These are phyloP conservation scores for Mythimna impura DNA, from an alignment of 2,888 invertebrate species.

Conservation along the genomic window DNA sequence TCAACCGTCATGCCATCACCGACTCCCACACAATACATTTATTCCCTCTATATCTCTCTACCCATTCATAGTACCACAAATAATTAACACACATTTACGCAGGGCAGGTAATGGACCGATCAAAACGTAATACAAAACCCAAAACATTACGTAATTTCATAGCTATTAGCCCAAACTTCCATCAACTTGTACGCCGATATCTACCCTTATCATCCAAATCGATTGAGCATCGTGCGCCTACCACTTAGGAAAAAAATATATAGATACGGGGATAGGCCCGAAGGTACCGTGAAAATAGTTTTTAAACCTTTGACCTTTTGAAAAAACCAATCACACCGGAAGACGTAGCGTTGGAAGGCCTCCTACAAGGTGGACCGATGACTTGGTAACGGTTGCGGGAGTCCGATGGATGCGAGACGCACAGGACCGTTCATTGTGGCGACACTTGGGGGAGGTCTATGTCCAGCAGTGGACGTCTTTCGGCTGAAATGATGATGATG, in stretches of 20 bases:
- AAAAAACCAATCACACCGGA: constrained; percentile 1
- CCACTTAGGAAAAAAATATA: constrained; percentile 23
- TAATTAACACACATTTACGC: not conserved
- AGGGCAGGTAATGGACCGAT: constrained; percentile 1
- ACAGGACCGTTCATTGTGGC: no score
- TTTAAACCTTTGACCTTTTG: constrained; percentile 16
- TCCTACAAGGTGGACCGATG: no score
- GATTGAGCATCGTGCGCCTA: constrained; percentile 22
- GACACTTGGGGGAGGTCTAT: no score
- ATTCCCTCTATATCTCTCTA: not conserved
- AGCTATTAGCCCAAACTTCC: constrained; percentile 24
- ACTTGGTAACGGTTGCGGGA: no score
- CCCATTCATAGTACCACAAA: constrained; percentile 1
- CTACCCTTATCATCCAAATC: constrained; percentile 22
- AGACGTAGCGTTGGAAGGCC: no score
- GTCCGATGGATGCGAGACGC: no score
- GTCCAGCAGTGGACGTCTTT: no score
- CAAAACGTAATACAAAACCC: constrained; percentile 16
- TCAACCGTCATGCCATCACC: no score
- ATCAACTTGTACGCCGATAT: constrained; percentile 5
- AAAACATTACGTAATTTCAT: constrained; percentile 15
- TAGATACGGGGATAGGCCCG: not conserved
- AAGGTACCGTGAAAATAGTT: constrained; percentile 6
- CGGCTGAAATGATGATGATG: no score
- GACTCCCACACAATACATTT: not conserved